A percentile compares a stretch with the other conserved stretches of the same genome.
phyloP scores from a whole-genome alignment of 1,140 invertebrate genomes.

The Bombus turneri region DNA sequence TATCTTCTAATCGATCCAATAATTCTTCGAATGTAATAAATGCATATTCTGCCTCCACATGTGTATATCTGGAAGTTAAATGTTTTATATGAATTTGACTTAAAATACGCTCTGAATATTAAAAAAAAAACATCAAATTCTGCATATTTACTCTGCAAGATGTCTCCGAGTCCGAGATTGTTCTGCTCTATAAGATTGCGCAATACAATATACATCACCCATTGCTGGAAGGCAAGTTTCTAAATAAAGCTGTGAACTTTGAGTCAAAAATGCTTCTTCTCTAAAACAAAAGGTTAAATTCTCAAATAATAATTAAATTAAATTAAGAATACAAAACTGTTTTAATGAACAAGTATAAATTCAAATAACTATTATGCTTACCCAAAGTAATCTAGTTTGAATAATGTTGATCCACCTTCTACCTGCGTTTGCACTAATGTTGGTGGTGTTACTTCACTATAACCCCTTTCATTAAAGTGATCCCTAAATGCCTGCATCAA shows the following conservation, averaged over 20 bases:
- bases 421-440: slow-evolving; percentile 98
- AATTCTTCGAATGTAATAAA: slow-evolving; percentile 98
- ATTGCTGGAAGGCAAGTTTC: slow-evolving; percentile 97
- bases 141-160: slow-evolving; percentile 91
- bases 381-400: slow-evolving; percentile 97
- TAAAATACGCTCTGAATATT: not conserved
- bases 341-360: not conserved
- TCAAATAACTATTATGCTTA: slow-evolving; percentile 79
- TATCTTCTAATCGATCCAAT: slow-evolving; percentile 94
- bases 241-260: slow-evolving; percentile 99
- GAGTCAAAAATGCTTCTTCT: slow-evolving; percentile 96
- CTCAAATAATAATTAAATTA: slow-evolving; percentile 30
- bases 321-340: not conserved
- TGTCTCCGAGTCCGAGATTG: slow-evolving; percentile 98
- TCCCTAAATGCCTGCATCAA: slow-evolving; percentile 96
- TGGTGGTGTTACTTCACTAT: slow-evolving; percentile 97
- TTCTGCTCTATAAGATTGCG: slow-evolving; percentile 98
- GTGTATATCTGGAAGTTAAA: slow-evolving; percentile 89
- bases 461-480: slow-evolving; percentile 93
- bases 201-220: slow-evolving; percentile 98
- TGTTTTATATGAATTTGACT: not conserved
- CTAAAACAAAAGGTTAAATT: slow-evolving; percentile 80
- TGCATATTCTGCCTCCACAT: slow-evolving; percentile 98
- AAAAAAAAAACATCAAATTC: too few relatives aligned
- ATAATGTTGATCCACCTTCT: slow-evolving; percentile 99